Base-by-base conservation (phyloP, 2,113 vertebrate species). In the Semicossyphus pulcher region DNA sequence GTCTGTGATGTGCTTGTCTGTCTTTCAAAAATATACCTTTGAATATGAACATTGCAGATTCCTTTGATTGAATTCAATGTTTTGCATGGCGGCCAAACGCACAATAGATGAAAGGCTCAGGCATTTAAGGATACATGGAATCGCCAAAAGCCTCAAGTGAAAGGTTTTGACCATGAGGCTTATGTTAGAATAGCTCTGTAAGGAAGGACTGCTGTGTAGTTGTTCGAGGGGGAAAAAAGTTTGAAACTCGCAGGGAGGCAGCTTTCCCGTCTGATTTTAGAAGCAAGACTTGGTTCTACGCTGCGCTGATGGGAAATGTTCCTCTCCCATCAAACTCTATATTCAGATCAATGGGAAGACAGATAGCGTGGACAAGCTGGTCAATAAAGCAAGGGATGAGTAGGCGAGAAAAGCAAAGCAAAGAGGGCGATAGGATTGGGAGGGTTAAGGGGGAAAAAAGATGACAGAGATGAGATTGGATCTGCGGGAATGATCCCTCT, bases 301-400 rank as follows among this genome's bases (percentile, higher is more conserved):
- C 29, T 23, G 7, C 37, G 48, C 53, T 2, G n/a, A n/a, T n/a
- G 21, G 23, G 45, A 60, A 59, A 60, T 15, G 14, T 34, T 34
- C 71, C 59, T 64, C 49, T 49, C 42, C 37, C 42, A 28, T 60
- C 49, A 8, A 34, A 47, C 64, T 28, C 25, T 59, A 32, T 64
- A 59, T 64, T 65, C 66, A 72, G 75, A 79, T 81, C 84, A 83
- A 83, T 80, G 63, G 29, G 63, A 77, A n/a, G 63, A 71, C 52
- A 54, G 56, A 72, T 71, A 52, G 62, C 12, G 3, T 52, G 48
- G 42, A 51, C 53, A 16, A 42, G 57, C 39, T 36, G 74, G 74
- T 81, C 85, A 71, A 78, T 64, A 59, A 44, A 80, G 66, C 20
- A 18, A 58, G 62, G 32, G 62, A 60, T 25, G 66, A 34, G 23